Base-by-base conservation (phyloP, 2,113 vertebrate genomes). In the Pitta sordida region DNA sequence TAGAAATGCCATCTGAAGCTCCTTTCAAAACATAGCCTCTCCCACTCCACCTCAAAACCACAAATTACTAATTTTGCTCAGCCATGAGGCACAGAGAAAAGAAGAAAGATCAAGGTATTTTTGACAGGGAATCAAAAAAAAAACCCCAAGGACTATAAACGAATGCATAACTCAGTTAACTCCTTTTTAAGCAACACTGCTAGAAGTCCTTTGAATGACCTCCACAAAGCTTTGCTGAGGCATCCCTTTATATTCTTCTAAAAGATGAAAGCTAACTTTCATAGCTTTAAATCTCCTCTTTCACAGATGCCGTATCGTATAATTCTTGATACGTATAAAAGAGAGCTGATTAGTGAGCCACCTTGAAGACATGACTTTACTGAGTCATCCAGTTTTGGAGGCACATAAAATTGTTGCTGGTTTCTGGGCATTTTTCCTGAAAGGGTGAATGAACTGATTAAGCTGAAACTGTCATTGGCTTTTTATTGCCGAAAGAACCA, bases 221-320 rank as follows among this genome's bases (percentile, higher is more conserved):
- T 91, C 58, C 88, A 80, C 46, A 63, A 59, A 77, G 48, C 67
- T 88, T 83, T 88, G 32, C 82, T 49, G 51, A 88, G 23, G 34
- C 67, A 85, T 83, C 19, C 55, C 78, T 94, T 93, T 73, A 76
- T 58, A 59, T 6, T 46, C 8, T 58, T 83, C 75, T 43, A 3
- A 26, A 95, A 88, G 79, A 88, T 53, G 56, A 95, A 90, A 93
- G 51, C 55, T 59, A 86, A 53, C 68, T 60, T 91, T 55, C 59
- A 48, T 14, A 59, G 90, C 55, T 94, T 93, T 91, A 77, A 83
- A 91, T 83, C 46, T 80, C 51, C 55, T 62, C n/a, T 95, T 91
- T 83, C 88, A 93, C 21, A 91, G 75, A 70, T 86, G 85, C 67
- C 87, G 69, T 80, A 62, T 83, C 85, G 32, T 94, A 29, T 90